Percentiles rank a stretch among this genome's conserved stretches.
Evolutionary conservation across 2,113 vertebrate species (phyloP).

Genomic region (Ceuthmochares aereus): DNA sequence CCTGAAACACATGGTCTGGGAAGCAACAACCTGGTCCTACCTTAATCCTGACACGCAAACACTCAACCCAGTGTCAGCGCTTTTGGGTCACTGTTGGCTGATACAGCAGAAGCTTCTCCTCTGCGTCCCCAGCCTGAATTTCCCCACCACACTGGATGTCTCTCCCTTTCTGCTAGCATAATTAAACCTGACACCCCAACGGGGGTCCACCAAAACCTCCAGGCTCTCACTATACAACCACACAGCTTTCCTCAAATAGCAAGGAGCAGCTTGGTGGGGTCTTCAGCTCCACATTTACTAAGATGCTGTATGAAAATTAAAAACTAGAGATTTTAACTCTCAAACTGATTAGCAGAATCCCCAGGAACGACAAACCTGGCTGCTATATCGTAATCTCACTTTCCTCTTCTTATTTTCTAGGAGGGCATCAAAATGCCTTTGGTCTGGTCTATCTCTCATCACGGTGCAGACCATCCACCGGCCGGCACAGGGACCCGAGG

Average conservation of each 20-base stretch:
- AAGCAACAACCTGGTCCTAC: rapidly evolving
- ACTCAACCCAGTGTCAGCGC: background rate
- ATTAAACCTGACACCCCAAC: background rate
- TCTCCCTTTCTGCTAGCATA: background rate
- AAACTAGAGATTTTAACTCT: background rate
- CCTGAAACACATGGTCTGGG: rapidly evolving
- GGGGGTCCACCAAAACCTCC: background rate
- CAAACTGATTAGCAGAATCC: background rate
- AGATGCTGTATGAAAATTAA: background rate
- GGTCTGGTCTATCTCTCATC: background rate
- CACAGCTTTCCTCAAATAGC: background rate
- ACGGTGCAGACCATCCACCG: background rate
- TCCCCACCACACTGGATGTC: rapidly evolving
- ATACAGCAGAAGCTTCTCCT: background rate
- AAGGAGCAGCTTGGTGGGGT: rapidly evolving
- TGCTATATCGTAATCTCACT: rapidly evolving
- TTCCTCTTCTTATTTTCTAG: background rate
- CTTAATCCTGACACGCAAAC: background rate
- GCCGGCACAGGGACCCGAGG: background rate
- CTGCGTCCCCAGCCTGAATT: background rate
- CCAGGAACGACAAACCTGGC: background rate
- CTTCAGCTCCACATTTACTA: background rate
- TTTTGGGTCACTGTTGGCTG: background rate
- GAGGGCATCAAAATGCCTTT: background rate
- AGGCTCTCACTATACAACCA: background rate